Base-by-base conservation (phyloP, 92 coral and sea anemone species). In the Umimayanthus chanpuru region DNA sequence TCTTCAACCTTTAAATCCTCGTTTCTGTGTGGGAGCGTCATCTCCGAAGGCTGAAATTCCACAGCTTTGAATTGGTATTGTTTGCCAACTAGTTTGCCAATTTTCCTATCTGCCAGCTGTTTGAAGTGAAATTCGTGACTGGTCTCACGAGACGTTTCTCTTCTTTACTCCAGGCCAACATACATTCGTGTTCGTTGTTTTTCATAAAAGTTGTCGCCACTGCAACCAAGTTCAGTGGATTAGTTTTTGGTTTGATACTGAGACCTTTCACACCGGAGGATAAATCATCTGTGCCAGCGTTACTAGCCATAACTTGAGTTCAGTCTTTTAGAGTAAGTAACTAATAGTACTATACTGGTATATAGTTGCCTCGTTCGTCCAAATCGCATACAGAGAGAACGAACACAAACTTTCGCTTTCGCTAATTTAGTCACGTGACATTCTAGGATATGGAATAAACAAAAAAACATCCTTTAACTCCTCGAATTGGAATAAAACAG, bases 201-300 rank as follows among this genome's bases (percentile, higher is more conserved):
- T 9, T 40, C 80, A 76, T 76, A 11, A 8, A 3, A 25, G 80
- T 76, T 25, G 80, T 76, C n/a, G 80, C 80, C 50, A 76, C 80
- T 6, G 56, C 80, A 39, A 76, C 29, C 80, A 76, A 15, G 16
- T 56, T 56, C 3, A 56, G 4, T 12, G 21, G 15, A 20, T 56
- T 21, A 2, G 64, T 12, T 56, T 56, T 18, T 56, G 64, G 49
- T 40, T 2, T 40, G 43, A 40, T 40, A 2, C 5, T 40, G 43
- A 40, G 43, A 40, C 43, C 43, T 40, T 5, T 5, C 2, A 40
- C 2, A 40, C 5, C 3, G 2, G 43, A 40, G 49, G 9, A 44
- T 0, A 44, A 44, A 44, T 5, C 49, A 0, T 4, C 49, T 44
- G 9, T 7, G 49, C 49, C 49, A 44, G 9, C 49, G 0, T 44